These are phyloP conservation scores for Plusia festucae DNA, from an alignment of 2,888 invertebrate genomes.

Conservation along the genomic window DNA sequence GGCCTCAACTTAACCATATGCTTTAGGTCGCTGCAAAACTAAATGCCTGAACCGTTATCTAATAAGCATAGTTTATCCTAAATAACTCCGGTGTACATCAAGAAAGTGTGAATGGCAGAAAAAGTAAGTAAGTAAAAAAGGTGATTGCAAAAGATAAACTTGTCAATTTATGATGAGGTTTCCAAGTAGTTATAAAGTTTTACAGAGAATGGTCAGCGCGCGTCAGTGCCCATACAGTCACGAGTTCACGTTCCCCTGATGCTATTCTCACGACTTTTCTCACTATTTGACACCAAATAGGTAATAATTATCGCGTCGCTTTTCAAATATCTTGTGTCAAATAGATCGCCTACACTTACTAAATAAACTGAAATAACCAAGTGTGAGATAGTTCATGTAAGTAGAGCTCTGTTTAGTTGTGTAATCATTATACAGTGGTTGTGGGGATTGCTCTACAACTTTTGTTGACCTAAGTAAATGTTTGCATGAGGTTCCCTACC, in stretches of 20 bases:
- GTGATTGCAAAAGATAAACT: constrained; percentile 54
- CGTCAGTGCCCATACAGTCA: constrained; percentile 57
- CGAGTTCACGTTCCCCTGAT: constrained; percentile 63
- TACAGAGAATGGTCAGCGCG: constrained; percentile 28
- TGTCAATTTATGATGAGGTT: constrained; percentile 59
- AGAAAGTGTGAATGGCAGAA: constrained; percentile 19
- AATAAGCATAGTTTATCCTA: constrained; percentile 28
- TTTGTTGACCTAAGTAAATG: too few species aligned
- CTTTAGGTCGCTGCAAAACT: constrained; percentile 26
- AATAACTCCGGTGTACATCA: constrained; percentile 52
- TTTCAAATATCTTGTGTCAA: constrained; percentile 64
- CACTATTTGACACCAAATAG: constrained; percentile 70
- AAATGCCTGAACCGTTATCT: constrained; percentile 42
- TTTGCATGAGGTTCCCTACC: too few species aligned
- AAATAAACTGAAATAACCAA: constrained; percentile 50
- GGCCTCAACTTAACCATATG: constrained; percentile 21
- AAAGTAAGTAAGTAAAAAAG: constrained; percentile 40
- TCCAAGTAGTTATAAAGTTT: constrained; percentile 45
- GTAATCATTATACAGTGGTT: constrained; percentile 27
- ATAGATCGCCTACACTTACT: constrained; percentile 55
- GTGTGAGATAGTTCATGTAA: constrained; percentile 48
- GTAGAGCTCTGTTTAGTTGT: constrained; percentile 37
- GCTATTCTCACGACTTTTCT: constrained; percentile 72
- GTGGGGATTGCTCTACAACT: constrained; percentile 1
- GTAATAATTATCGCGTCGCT: constrained; percentile 68